These are phyloP conservation scores for Propithecus deckenii DNA, from an alignment of 2,797 vertebrate species.

Conservation along the genomic window DNA sequence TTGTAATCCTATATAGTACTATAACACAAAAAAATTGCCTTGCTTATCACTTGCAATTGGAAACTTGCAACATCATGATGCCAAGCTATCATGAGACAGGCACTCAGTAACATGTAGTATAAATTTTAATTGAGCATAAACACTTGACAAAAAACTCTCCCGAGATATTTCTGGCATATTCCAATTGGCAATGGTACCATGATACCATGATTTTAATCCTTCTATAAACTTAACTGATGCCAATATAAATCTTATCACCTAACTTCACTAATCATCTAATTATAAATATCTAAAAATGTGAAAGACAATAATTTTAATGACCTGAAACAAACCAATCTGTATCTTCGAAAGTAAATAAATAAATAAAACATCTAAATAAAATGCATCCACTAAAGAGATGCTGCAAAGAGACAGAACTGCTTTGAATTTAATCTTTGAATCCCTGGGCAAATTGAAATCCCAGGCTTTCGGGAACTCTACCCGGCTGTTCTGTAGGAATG, in stretches of 20 bases:
- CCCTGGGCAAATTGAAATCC: background rate
- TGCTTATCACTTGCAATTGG: background rate
- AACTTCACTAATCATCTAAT: slow-evolving; percentile 58
- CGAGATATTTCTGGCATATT: slow-evolving; percentile 53
- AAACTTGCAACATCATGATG: background rate
- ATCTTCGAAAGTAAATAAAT: slow-evolving; percentile 16
- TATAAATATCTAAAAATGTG: slow-evolving; percentile 53
- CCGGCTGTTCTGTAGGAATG: background rate
- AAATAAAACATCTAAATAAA: background rate
- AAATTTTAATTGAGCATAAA: slow-evolving; percentile 60
- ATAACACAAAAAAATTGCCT: background rate
- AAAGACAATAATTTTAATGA: slow-evolving; percentile 42
- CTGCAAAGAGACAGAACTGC: background rate
- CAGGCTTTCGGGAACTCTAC: background rate
- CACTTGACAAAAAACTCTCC: slow-evolving; percentile 52
- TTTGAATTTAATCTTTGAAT: background rate
- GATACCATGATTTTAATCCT: slow-evolving; percentile 42
- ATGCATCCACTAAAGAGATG: slow-evolving; percentile 23
- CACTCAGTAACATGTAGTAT: background rate
- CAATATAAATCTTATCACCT: slow-evolving; percentile 59
- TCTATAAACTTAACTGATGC: slow-evolving; percentile 57
- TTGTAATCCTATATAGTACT: background rate
- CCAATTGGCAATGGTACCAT: background rate
- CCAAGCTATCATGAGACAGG: background rate
- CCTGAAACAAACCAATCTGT: slow-evolving; percentile 47